These are phyloP conservation scores for Etheostoma cragini DNA, from an alignment of 2,113 vertebrate genomes.

Conservation along the genomic window DNA sequence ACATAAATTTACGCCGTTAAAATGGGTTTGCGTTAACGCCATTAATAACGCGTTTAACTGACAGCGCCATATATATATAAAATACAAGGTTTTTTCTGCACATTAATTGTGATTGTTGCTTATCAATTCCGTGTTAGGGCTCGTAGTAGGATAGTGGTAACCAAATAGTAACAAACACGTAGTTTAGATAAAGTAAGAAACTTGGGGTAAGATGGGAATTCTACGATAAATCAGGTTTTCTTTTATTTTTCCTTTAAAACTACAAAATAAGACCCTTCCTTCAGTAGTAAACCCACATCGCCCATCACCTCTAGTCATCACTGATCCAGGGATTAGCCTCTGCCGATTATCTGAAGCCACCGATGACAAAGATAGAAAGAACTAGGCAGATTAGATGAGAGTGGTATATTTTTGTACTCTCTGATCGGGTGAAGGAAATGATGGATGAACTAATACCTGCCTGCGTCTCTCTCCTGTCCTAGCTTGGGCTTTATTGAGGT, in stretches of 20 bases:
- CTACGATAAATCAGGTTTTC: neutral
- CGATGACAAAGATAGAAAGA: conserved; percentile 74
- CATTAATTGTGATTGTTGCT: neutral
- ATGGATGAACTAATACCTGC: conserved; percentile 77
- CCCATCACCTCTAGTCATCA: conserved; percentile 39
- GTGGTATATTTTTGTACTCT: conserved; percentile 81
- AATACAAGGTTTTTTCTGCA: no score
- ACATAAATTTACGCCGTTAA: no score
- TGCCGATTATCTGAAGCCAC: conserved; percentile 65
- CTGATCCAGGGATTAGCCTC: conserved; percentile 61
- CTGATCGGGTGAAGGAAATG: conserved; percentile 75
- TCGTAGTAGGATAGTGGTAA: no score
- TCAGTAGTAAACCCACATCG: neutral
- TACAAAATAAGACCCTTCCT: conserved; percentile 8
- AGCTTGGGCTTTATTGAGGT: conserved; percentile 71
- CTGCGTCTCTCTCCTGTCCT: conserved; percentile 63
- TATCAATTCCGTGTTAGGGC: neutral
- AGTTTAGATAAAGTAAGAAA: neutral
- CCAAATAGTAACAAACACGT: neutral
- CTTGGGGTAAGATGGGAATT: neutral
- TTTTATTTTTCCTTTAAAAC: neutral
- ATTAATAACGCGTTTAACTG: no score
- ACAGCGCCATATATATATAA: no score
- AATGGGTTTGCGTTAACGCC: no score
- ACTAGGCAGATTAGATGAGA: conserved; percentile 70